Base-by-base conservation (phyloP, 2,113 vertebrate species). In the Nannobrachium achirus region DNA sequence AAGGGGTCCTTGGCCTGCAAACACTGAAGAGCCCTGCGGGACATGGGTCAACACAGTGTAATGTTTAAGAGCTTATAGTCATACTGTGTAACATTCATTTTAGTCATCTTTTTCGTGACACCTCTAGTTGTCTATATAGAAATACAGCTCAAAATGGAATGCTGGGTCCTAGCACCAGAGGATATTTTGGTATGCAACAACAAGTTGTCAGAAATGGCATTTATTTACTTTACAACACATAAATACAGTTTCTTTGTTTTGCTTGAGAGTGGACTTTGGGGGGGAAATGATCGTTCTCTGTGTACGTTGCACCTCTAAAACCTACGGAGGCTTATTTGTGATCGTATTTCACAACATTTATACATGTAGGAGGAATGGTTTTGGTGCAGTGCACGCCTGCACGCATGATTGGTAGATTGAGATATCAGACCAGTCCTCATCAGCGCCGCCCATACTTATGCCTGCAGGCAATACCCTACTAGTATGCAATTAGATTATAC, bases 401-500 rank as follows among this genome's bases (percentile, higher is more conserved):
- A 50, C 45, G 33, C 62, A 61, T 77, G 78, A 89, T 87, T 83
- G 82, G 83, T 78, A 71, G 80, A 84, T 79, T 76, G 79, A 87
- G 86, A 89, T 89, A 89, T 87, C 88, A 88, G 84, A 86, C 77
- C 81, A 75, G 84, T 83, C 72, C 79, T 84, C 80, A 80, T 86
- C 85, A 81, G 79, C 83, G 66, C 68, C 71, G 72, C 69, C 79
- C 86, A 79, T 82, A 80, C 71, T 75, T 64, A 60, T 53, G 71
- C 76, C 88, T 79, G 66, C 63, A 76, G 89, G 88, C 84, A 38
- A 78, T 79, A 85, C 85, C 82, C 84, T 86, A 82, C 85, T 85
- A 78, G 83, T 82, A 83, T 84, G 86, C 87, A 89, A 87, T 88
- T 86, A 85, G 79, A 89, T 89, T 87, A 83, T 80, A 82, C 82